Evolutionary conservation across 2,888 invertebrate species (phyloP).

Genomic region (Polydrusus pterygomalis): DNA sequence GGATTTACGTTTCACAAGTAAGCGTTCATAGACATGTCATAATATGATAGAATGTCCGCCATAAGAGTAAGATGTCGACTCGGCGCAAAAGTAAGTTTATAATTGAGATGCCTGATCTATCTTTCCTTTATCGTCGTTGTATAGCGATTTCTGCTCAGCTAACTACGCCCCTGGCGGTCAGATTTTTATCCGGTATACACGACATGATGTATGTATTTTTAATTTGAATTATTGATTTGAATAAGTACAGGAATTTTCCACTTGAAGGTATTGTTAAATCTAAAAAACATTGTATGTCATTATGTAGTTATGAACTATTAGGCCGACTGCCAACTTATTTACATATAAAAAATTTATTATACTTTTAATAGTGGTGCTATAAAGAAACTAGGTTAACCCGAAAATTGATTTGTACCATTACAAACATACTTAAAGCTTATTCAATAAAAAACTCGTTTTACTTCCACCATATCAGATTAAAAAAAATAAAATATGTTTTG

Average conservation of each 20-base stretch:
- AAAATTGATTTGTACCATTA: constrained; percentile 1
- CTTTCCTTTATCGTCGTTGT: no score
- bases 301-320: background rate
- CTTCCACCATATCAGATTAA: no score
- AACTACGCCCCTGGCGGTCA: background rate
- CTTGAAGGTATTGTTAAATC: background rate
- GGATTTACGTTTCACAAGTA: no score
- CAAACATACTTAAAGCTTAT: background rate
- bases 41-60: no score
- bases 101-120: no score
- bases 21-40: no score
- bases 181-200: background rate
- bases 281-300: background rate
- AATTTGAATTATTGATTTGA: background rate
- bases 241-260: constrained; percentile 14
- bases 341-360: background rate
- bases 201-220: background rate
- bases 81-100: no score
- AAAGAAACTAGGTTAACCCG: background rate
- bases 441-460: no score
- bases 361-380: background rate
- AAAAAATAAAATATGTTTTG: no score
- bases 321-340: background rate
- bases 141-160: no score
- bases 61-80: no score